phyloP scores from a whole-genome alignment of 2,113 vertebrate species.

The Aspidoscelis tigris region DNA sequence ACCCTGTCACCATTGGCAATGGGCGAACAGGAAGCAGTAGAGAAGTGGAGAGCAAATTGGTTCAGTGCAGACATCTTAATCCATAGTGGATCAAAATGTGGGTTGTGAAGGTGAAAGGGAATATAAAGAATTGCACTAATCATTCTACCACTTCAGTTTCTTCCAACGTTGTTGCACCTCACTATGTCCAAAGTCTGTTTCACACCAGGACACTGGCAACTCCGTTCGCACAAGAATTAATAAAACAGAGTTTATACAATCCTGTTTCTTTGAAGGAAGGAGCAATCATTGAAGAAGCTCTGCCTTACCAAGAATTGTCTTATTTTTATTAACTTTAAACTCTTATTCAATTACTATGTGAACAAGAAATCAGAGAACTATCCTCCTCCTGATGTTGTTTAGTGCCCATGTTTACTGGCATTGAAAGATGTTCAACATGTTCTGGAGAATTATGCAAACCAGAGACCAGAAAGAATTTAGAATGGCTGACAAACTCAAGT shows the following conservation, averaged over 20 bases:
- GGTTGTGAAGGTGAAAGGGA: too few relatives aligned
- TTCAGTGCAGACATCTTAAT: too few relatives aligned
- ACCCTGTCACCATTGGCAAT: too few relatives aligned
- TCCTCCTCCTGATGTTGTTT: not conserved
- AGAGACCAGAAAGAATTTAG: not conserved
- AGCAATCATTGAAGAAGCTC: not conserved
- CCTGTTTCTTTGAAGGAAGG: not conserved
- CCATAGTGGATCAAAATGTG: too few relatives aligned
- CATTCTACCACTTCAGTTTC: too few relatives aligned
- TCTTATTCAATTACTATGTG: not conserved
- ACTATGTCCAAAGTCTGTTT: not conserved
- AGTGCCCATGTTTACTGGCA: not conserved
- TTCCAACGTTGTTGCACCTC: too few relatives aligned
- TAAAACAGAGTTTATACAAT: not conserved
- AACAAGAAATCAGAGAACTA: not conserved
- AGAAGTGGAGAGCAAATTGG: too few relatives aligned
- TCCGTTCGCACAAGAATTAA: not conserved
- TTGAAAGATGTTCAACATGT: not conserved
- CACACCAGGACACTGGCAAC: not conserved
- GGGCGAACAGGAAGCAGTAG: too few relatives aligned
- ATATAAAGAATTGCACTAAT: not conserved
- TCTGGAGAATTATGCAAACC: not conserved
- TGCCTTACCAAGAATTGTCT: not conserved
- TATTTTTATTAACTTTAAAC: not conserved
- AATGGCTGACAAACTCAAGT: not conserved